Conservation (phyloP, 1,140 invertebrate genomes). For the Medauroidea extradentata region DNA sequence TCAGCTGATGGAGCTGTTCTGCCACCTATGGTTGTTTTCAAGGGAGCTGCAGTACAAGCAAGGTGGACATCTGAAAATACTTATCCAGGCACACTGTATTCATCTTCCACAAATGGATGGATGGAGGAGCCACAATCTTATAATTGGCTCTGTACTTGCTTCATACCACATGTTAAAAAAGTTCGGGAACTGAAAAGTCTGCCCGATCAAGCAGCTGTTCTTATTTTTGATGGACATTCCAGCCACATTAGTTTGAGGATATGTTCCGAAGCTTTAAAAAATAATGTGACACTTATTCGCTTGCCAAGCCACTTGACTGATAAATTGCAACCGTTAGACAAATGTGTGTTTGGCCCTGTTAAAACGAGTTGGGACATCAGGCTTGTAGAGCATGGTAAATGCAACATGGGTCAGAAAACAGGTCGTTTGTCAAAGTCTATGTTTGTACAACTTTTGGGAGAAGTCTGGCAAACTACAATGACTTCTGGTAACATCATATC, state of each 20-base stretch:
- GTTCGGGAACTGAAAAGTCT: not conserved
- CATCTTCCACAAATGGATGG: conserved; percentile 32
- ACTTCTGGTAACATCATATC: not conserved
- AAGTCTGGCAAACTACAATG: conserved; percentile 1
- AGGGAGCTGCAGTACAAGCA: conserved; percentile 31
- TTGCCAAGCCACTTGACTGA: conserved; percentile 34
- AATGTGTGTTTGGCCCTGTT: conserved; percentile 13
- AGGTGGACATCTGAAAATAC: conserved; percentile 28
- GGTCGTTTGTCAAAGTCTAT: not conserved
- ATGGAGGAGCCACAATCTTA: conserved; percentile 33
- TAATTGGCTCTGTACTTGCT: conserved; percentile 24
- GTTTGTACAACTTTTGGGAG: not conserved
- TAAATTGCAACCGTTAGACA: conserved; percentile 21
- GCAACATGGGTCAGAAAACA: conserved; percentile 8
- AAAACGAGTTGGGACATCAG: conserved; percentile 4
- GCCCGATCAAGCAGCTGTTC: conserved; percentile 5
- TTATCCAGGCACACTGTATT: conserved; percentile 32
- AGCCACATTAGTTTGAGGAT: conserved; percentile 28
- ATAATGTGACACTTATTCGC: conserved; percentile 28
- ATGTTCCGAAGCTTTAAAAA: conserved; percentile 22
- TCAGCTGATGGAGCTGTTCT: conserved; percentile 29
- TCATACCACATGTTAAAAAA: not conserved
- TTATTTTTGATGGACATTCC: conserved; percentile 28
- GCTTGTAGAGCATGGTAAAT: conserved; percentile 11
- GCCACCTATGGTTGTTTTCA: conserved; percentile 33